Conservation (phyloP, 1,140 invertebrate genomes). For the Conus betulinus region DNA sequence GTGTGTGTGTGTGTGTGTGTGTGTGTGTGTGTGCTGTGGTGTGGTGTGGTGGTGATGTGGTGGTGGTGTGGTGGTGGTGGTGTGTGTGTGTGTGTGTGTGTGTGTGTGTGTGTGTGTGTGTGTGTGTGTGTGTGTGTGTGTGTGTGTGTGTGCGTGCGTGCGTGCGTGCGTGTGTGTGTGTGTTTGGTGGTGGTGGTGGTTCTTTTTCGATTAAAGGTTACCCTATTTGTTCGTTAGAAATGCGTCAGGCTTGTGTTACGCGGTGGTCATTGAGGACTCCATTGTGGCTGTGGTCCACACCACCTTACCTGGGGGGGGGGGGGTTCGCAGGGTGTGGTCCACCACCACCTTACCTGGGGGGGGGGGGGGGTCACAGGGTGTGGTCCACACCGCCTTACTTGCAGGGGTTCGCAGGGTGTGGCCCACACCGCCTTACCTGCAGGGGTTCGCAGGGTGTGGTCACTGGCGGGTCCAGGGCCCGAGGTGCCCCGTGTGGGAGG, state of each 20-base stretch:
- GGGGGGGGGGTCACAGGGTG: slow-evolving; percentile 54
- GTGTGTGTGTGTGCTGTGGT: too few species aligned
- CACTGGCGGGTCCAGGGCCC: slow-evolving; percentile 64
- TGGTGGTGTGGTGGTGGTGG: too few species aligned
- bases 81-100: not conserved
- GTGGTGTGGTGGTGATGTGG: too few species aligned
- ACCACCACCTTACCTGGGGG: slow-evolving; percentile 45
- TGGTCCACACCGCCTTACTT: slow-evolving; percentile 41
- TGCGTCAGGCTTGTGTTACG: too few species aligned
- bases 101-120: too few species aligned
- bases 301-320: too few species aligned
- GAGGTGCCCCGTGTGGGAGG: slow-evolving; percentile 78
- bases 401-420: slow-evolving; percentile 56
- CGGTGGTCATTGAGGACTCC: too few species aligned
- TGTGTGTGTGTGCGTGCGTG: slow-evolving; percentile 7
- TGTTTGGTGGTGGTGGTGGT: not conserved
- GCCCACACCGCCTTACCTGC: slow-evolving; percentile 44
- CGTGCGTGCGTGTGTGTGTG: not conserved
- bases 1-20: not conserved
- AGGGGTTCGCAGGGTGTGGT: slow-evolving; percentile 65
- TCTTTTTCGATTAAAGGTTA: too few species aligned
- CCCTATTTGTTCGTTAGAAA: too few species aligned
- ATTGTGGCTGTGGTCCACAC: too few species aligned
- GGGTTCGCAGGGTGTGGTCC: slow-evolving; percentile 27
- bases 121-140: not conserved